phyloP scores from a whole-genome alignment of 2,888 invertebrate species.

The Ormia ochracea region DNA sequence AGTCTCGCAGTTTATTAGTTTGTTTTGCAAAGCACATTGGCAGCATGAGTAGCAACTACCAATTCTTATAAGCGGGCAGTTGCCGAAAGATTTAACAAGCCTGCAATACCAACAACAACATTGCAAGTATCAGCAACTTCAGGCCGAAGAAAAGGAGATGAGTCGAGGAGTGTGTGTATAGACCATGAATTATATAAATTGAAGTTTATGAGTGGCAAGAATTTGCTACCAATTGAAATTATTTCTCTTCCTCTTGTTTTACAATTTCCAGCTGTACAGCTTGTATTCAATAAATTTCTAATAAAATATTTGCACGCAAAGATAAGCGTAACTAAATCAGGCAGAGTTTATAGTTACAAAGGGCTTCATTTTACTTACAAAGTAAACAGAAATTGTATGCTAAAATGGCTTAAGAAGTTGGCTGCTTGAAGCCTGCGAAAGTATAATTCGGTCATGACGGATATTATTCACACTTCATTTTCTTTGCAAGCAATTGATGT shows the following conservation, averaged over 20 bases:
- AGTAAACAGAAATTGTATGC: not conserved
- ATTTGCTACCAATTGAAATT: conserved; percentile 69
- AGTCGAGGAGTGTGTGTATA: conserved; percentile 19
- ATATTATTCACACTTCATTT: no score
- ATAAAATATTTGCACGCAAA: conserved; percentile 73
- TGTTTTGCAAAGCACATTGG: conserved; percentile 45
- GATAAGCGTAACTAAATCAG: not conserved
- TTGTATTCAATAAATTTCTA: conserved; percentile 66
- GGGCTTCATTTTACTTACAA: not conserved
- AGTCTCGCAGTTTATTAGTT: conserved; percentile 50
- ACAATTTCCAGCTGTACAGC: not conserved
- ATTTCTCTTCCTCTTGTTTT: conserved; percentile 1
- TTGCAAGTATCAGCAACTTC: not conserved
- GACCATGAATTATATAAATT: conserved; percentile 53
- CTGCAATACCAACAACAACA: not conserved
- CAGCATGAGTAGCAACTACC: conserved; percentile 46
- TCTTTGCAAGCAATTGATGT: no score
- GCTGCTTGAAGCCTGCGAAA: no score
- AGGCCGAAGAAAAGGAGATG: not conserved
- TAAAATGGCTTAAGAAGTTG: not conserved
- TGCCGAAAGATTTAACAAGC: conserved; percentile 40
- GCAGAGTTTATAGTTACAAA: not conserved
- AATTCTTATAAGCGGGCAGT: conserved; percentile 40
- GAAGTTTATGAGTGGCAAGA: conserved; percentile 66
- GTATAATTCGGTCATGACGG: no score